Base-by-base conservation (phyloP, 1,140 invertebrate species). In the Diorhabda sublineata region DNA sequence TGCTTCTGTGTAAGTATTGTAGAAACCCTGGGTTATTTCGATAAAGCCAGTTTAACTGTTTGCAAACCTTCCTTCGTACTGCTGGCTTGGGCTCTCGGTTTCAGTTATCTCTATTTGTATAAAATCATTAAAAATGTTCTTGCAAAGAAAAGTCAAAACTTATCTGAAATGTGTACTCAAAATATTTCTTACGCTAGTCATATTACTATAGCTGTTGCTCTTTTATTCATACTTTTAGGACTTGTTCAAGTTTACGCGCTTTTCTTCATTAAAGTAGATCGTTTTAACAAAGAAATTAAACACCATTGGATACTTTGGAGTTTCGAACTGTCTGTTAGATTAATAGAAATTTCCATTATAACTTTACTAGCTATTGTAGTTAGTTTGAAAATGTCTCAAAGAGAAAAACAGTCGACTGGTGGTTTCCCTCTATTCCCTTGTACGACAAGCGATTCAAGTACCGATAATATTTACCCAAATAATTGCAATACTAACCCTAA, bases 231-330 rank as follows among this genome's bases (percentile, higher is more conserved):
- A 26, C 76, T 95, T 3, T 87, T 93, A 82, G 92, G 91, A 4
- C 86, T 87, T 1, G 84, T 96, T 5, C 92, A 95, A 75, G 85
- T 95, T 7, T 95, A 92, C 76, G 92, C 91, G 0, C 89, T 94
- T 69, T 89, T 93, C 76, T 89, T 90, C 6, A 88, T 92, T 5
- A 84, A 85, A 71, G 73, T 80, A 57, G 84, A 86, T 71, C 79
- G 85, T 71, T 81, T 86, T 60, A 73, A 78, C 69, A 61, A 79
- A 70, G 79, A 84, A 71, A 80, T 84, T 26, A 77, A 77, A 3
- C 84, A 88, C 72, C 84, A 87, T 2, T 97, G 94, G 94, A 83
- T 95, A 4, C 92, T 94, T 85, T 96, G 93, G 92, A 90, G 91
- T 7, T 95, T 93, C 82, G 92, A 95, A 74, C 90, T 94, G 72